Evolutionary conservation across 2,888 invertebrate genomes (phyloP).

Genomic region (Leptinotarsa peninsularis): DNA sequence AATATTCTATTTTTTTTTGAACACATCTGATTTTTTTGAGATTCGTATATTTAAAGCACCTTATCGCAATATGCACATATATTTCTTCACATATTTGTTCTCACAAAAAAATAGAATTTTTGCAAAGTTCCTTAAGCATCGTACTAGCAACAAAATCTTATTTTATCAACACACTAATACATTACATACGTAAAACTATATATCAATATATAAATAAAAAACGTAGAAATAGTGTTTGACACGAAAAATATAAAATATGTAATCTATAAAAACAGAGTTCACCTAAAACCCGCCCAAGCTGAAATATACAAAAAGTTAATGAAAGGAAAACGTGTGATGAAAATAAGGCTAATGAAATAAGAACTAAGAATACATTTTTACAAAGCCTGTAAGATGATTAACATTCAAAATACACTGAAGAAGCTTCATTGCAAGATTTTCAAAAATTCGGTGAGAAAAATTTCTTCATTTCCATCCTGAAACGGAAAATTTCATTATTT

Average conservation of each 20-base stretch:
- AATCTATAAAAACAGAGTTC: constrained; percentile 48
- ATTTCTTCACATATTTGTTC: constrained; percentile 30
- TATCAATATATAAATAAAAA: constrained; percentile 39
- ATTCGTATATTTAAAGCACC: constrained; percentile 54
- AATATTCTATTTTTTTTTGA: constrained; percentile 44
- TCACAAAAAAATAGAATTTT: constrained; percentile 29
- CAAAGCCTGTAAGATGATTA: constrained; percentile 20
- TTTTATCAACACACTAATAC: constrained; percentile 36
- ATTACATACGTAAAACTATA: constrained; percentile 31
- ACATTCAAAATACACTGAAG: constrained; percentile 22
- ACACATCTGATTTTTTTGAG: constrained; percentile 52
- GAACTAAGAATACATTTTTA: constrained; percentile 22
- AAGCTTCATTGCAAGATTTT: constrained; percentile 20
- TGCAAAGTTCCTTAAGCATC: constrained; percentile 13
- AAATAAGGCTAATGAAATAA: constrained; percentile 19
- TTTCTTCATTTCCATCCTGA: constrained; percentile 5
- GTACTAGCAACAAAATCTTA: constrained; percentile 20
- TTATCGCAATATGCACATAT: constrained; percentile 42
- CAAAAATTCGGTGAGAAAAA: constrained; percentile 13
- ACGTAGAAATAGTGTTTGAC: constrained; percentile 46
- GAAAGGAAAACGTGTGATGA: constrained; percentile 15
- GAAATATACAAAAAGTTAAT: constrained; percentile 38
- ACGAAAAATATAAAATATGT: constrained; percentile 42
- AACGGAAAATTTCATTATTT: neutral
- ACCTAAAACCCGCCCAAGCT: constrained; percentile 58